A percentile compares a stretch with the other conserved stretches of the same genome.
Evolutionary conservation across 2,797 vertebrate species (phyloP).

Genomic region (Acrossocheilus wenchowensis): DNA sequence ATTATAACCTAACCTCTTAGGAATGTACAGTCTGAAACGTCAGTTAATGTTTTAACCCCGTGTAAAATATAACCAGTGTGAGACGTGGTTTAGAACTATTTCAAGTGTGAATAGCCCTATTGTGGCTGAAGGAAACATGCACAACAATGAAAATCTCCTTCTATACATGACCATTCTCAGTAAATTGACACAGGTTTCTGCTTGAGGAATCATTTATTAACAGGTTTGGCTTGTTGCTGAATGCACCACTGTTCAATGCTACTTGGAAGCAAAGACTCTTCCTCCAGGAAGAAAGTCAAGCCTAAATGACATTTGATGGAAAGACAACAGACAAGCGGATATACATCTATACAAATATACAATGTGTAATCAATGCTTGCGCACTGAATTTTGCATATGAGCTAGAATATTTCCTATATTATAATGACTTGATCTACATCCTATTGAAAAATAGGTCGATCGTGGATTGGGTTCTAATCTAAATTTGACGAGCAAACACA

Average conservation of each 20-base stretch:
- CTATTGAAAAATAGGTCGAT: slow-evolving; percentile 17
- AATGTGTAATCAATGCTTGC: not conserved
- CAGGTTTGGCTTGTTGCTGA: slow-evolving; percentile 81
- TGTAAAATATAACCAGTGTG: not conserved
- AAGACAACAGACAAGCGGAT: slow-evolving; percentile 32
- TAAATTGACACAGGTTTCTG: slow-evolving; percentile 18
- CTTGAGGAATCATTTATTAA: slow-evolving; percentile 84
- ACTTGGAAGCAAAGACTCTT: slow-evolving; percentile 77
- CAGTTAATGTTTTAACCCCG: not conserved
- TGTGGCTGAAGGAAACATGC: slow-evolving; percentile 8
- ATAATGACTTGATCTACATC: not conserved
- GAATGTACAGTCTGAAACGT: too few relatives aligned
- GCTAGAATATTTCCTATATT: slow-evolving; percentile 18
- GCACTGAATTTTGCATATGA: slow-evolving; percentile 31
- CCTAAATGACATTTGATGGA: slow-evolving; percentile 31
- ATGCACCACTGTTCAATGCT: slow-evolving; percentile 80
- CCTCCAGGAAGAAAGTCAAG: slow-evolving; percentile 42
- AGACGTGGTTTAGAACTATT: too few relatives aligned
- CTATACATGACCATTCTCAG: not conserved
- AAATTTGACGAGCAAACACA: slow-evolving; percentile 76
- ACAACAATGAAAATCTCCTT: too few relatives aligned
- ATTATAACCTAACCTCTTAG: too few relatives aligned
- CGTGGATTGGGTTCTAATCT: slow-evolving; percentile 71
- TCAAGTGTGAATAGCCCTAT: not conserved
- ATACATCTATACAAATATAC: slow-evolving; percentile 25